These are phyloP conservation scores for Mastacembelus armatus DNA, from an alignment of 2,797 vertebrate species.

Conservation along the genomic window DNA sequence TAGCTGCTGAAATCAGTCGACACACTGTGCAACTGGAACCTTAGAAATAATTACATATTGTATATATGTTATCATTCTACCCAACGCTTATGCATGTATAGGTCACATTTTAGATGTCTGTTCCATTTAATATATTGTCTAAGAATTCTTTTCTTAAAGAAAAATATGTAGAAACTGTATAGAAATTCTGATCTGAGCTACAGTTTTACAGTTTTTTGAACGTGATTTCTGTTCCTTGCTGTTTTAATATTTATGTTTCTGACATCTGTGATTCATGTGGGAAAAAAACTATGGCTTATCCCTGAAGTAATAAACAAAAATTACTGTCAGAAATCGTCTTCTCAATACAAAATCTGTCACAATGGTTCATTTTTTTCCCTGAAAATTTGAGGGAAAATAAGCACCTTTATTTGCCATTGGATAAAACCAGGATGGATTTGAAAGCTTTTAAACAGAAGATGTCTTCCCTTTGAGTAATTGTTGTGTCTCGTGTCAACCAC, in stretches of 20 bases:
- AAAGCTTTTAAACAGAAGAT: conserved; percentile 21
- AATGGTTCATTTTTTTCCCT: conserved; percentile 16
- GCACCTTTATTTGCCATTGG: background rate
- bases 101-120: background rate
- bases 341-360: background rate
- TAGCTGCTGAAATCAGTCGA: conserved; percentile 7
- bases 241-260: conserved; percentile 11
- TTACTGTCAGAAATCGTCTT: conserved; percentile 12
- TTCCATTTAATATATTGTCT: background rate
- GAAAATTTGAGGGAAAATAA: background rate
- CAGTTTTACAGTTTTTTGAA: conserved; percentile 4
- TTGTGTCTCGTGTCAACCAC: conserved; percentile 39
- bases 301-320: conserved; percentile 23
- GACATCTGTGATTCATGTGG: conserved; percentile 16
- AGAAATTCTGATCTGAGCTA: conserved; percentile 23
- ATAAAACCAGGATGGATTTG: conserved; percentile 18
- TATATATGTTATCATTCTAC: background rate
- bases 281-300: conserved; percentile 10
- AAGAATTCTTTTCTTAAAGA: background rate
- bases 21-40: conserved; percentile 1
- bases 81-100: background rate
- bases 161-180: background rate
- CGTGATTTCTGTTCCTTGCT: background rate
- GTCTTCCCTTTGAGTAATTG: conserved; percentile 39
- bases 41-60: background rate